Base-by-base conservation (phyloP, 2,888 invertebrate species). In the Andrena marginata region DNA sequence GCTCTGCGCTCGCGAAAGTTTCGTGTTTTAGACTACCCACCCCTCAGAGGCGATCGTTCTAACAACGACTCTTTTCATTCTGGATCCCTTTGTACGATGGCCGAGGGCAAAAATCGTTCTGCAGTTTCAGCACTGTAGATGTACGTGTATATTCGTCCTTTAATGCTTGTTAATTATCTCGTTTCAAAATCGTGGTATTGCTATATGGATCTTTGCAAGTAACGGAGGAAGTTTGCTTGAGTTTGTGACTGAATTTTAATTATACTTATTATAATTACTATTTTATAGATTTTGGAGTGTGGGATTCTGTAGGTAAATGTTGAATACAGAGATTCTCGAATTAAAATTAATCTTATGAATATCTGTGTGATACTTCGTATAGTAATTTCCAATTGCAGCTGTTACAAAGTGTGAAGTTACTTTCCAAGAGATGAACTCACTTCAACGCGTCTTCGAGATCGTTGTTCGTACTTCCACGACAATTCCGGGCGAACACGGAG, bases 1-100 rank as follows among this genome's bases (percentile, higher is more conserved):
- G 35, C 8, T 33, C 26, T 3, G 8, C 8, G 26, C 77, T 70
- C 56, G 64, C 35, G 35, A 80, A 83, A 73, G 67, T 77, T 80
- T 35, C 54, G n/a, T 33, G 51, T 31, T 74, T 75, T 68, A 68
- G 76, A 68, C 86, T 35, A 76, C 60, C 74, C 59, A 49, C 16
- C 64, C 60, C 51, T 20, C 33, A 16, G 59, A 60, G 48, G 83
- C 79, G 73, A 79, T 64, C 82, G 71, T 77, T 78, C 75, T 77
- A 83, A 81, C 80, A 77, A 76, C 77, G 75, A 72, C 82, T 79
- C 80, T 54, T 71, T 84, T 82, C 68, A 77, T 71, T 77, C 8
- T 35, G 60, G 33, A 54, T 77, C 51, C 59, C 67, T 74, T 74
- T 81, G 56, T 60, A 54, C 49, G 0, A 1, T 13, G 56, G 4